Conservation (phyloP, 2,113 vertebrate species). For the Amia ocellicauda region DNA sequence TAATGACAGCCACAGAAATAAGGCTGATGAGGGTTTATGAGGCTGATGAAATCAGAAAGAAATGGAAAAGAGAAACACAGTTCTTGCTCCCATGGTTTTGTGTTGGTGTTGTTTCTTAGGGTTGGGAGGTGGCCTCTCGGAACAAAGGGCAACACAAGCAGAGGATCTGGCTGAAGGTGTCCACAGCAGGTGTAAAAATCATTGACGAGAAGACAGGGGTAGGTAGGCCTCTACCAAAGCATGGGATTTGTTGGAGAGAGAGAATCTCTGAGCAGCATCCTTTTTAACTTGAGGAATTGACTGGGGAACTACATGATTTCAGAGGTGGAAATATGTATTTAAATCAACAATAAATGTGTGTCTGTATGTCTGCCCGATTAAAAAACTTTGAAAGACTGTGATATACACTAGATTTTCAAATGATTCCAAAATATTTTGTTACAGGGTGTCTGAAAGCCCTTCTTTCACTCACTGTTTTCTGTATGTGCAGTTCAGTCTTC, state of each 20-base stretch:
- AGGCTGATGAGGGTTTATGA: too few relatives aligned
- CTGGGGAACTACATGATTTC: background rate
- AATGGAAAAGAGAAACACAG: too few relatives aligned
- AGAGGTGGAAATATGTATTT: background rate
- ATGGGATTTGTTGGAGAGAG: background rate
- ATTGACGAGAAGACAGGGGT: constrained; percentile 64
- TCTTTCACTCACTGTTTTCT: too few relatives aligned
- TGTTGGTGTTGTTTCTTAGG: constrained; percentile 42
- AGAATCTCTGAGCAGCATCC: background rate
- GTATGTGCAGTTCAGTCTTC: too few relatives aligned
- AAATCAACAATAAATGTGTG: background rate
- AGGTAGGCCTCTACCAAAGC: constrained; percentile 18
- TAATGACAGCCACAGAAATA: too few relatives aligned
- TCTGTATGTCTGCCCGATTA: background rate
- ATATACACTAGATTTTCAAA: too few relatives aligned
- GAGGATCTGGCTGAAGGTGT: constrained; percentile 66
- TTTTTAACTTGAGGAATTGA: background rate
- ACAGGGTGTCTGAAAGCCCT: too few relatives aligned
- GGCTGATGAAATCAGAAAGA: too few relatives aligned
- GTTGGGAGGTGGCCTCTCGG: constrained; percentile 51
- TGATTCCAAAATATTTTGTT: too few relatives aligned
- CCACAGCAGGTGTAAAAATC: constrained; percentile 51
- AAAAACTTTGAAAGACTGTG: too few relatives aligned
- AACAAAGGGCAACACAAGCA: constrained; percentile 66
- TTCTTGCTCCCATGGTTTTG: too few relatives aligned